A percentile compares a stretch with the other conserved stretches of the same genome.
Conservation (phyloP, 2,113 vertebrate species). For the Dryoscopus gambensis region DNA sequence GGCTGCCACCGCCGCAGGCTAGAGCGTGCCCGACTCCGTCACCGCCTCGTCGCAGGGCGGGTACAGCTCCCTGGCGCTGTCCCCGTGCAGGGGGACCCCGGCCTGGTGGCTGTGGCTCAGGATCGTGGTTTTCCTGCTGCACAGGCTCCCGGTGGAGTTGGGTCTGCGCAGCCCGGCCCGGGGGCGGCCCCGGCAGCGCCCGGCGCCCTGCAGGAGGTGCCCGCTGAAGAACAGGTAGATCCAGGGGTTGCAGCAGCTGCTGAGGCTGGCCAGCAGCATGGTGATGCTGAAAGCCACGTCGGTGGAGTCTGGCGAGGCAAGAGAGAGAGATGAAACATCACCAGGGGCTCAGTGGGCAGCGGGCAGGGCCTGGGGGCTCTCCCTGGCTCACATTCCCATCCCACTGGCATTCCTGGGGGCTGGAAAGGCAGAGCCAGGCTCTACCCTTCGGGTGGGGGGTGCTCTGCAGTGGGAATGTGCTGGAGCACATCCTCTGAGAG, state of each 20-base stretch:
- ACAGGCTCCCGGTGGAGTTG: conserved; percentile 66
- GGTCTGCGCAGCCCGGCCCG: neutral
- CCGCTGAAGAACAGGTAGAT: conserved; percentile 81
- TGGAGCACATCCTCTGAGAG: neutral
- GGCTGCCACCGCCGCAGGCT: neutral
- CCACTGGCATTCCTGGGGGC: rapidly evolving
- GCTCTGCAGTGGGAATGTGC: neutral
- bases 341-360: rapidly evolving
- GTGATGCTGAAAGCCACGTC: conserved; percentile 76
- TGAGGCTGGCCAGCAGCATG: conserved; percentile 80
- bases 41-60: neutral
- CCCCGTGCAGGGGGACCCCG: neutral
- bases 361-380: neutral
- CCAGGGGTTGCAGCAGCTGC: conserved; percentile 84
- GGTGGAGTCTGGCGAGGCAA: conserved; percentile 69
- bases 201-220: conserved; percentile 41
- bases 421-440: neutral
- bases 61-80: neutral
- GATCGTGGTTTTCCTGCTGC: conserved; percentile 66
- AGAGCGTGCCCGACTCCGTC: conserved; percentile 48
- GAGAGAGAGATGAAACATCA: neutral
- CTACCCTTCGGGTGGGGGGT: neutral
- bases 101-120: conserved; percentile 52
- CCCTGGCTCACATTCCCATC: neutral
- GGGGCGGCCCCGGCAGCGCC: neutral